A percentile compares a stretch with the other conserved stretches of the same genome.
phyloP scores from a whole-genome alignment of 2,888 invertebrate species.

The Dendrolimus pini region DNA sequence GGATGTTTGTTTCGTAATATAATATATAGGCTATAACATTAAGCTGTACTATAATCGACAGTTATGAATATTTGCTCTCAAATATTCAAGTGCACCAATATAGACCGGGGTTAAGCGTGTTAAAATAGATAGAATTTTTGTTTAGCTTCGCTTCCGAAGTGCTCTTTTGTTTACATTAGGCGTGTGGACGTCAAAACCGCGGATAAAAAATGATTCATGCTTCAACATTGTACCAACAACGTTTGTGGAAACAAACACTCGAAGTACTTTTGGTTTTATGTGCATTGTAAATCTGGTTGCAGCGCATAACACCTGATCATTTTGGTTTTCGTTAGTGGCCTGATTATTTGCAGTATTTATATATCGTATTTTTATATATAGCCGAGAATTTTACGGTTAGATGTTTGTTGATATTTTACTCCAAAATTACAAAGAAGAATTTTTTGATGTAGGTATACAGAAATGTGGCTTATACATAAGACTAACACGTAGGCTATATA shows the following conservation, averaged over 20 bases:
- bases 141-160: background rate
- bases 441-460: no score
- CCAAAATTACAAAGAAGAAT: no score
- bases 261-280: background rate
- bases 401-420: no score
- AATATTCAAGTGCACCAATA: background rate
- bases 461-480: no score
- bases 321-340: background rate
- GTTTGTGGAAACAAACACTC: background rate
- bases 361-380: no score
- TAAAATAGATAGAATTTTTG: background rate
- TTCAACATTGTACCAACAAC: background rate
- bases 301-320: background rate
- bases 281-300: background rate
- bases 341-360: no score
- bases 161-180: background rate
- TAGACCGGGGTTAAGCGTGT: background rate
- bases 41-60: no score
- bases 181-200: background rate
- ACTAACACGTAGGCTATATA: no score
- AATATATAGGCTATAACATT: no score
- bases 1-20: no score
- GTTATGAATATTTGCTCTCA: no score
- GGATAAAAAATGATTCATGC: background rate
- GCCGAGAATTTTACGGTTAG: no score